A percentile compares a stretch with the other conserved stretches of the same genome.
phyloP scores from a whole-genome alignment of 2,888 invertebrate species.

The Synergus gifuensis region DNA sequence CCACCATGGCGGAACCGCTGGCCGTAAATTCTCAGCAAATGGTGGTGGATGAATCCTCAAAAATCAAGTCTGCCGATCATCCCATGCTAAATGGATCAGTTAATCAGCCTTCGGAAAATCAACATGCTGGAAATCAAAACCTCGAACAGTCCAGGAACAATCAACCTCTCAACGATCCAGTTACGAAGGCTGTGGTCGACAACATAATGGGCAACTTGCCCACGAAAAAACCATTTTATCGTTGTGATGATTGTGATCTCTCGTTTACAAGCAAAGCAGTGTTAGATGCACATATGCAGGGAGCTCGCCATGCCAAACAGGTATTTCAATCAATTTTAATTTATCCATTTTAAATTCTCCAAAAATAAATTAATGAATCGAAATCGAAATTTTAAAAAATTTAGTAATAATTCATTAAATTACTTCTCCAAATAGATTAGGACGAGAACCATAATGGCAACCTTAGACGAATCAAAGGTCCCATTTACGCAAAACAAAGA shows the following conservation, averaged over 20 bases:
- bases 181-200: slow-evolving; percentile 78
- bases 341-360: no score
- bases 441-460: slow-evolving; percentile 74
- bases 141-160: slow-evolving; percentile 46
- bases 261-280: slow-evolving; percentile 78
- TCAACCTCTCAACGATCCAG: slow-evolving; percentile 73
- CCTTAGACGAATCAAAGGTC: slow-evolving; percentile 74
- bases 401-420: not conserved
- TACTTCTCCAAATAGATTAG: slow-evolving; percentile 64
- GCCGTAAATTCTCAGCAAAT: not conserved
- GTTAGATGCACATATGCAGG: slow-evolving; percentile 78
- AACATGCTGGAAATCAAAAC: slow-evolving; percentile 17
- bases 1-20: slow-evolving; percentile 26
- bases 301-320: slow-evolving; percentile 75
- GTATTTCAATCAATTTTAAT: slow-evolving; percentile 53
- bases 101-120: not conserved
- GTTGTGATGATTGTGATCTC: slow-evolving; percentile 78
- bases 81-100: slow-evolving; percentile 22
- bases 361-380: not conserved
- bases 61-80: slow-evolving; percentile 17
- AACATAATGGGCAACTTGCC: slow-evolving; percentile 78
- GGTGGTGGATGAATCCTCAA: slow-evolving; percentile 20
- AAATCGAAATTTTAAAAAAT: not conserved
- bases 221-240: slow-evolving; percentile 75
- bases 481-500: slow-evolving; percentile 73